Percentiles rank a stretch among this genome's conserved stretches.
phyloP scores from a whole-genome alignment of 2,888 invertebrate species.

The Furcula furcula region DNA sequence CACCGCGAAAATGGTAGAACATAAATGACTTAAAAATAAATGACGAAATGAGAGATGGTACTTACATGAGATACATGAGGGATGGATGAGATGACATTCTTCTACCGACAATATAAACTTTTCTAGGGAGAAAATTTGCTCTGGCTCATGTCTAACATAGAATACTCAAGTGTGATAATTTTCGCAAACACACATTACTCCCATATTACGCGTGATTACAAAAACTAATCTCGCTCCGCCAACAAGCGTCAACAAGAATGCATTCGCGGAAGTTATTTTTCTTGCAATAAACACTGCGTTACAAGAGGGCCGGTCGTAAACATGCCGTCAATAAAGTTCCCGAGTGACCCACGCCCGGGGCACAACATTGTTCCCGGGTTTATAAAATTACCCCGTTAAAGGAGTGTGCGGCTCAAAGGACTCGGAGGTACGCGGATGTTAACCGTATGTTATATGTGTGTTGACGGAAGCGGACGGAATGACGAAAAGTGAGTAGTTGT shows the following conservation, averaged over 20 bases:
- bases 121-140: no score
- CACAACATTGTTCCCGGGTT: conserved; percentile 51
- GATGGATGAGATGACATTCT: no score
- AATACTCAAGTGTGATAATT: no score
- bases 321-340: conserved; percentile 58
- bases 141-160: no score
- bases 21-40: no score
- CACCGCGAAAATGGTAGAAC: no score
- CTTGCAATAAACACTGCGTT: conserved; percentile 37
- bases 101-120: no score
- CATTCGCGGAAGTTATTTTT: conserved; percentile 30
- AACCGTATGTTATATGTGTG: conserved; percentile 12
- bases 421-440: conserved; percentile 29
- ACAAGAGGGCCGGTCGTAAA: conserved; percentile 49
- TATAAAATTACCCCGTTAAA: conserved; percentile 58
- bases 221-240: conserved; percentile 3
- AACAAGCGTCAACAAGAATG: conserved; percentile 11
- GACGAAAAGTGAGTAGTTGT: conserved; percentile 9
- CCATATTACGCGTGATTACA: neutral
- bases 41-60: no score
- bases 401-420: conserved; percentile 44
- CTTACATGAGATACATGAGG: no score
- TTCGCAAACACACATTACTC: neutral
- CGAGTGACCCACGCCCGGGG: conserved; percentile 46
- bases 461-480: conserved; percentile 24